A percentile compares a stretch with the other conserved stretches of the same genome.
Conservation (phyloP, 2,888 invertebrate species). For the Volucella zonaria region DNA sequence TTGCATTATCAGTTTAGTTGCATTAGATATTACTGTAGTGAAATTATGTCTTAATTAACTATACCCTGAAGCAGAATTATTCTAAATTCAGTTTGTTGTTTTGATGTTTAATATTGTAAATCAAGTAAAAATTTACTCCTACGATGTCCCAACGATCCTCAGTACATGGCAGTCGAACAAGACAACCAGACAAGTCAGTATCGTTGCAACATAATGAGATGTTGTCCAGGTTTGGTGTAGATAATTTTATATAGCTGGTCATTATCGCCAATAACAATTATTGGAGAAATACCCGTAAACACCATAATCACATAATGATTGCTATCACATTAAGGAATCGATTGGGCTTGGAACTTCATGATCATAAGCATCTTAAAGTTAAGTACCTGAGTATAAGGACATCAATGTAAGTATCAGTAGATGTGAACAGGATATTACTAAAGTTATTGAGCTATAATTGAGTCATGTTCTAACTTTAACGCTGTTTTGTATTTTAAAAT, state of each 20-base stretch:
- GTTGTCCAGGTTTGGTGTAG: constrained; percentile 34
- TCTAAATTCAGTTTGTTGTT: too few relatives aligned
- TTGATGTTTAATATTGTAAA: too few relatives aligned
- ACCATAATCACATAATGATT: constrained; percentile 53
- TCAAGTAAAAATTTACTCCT: too few relatives aligned
- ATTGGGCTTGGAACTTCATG: constrained; percentile 24
- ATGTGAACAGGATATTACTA: not conserved
- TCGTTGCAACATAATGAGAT: constrained; percentile 16
- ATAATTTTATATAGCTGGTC: constrained; percentile 53
- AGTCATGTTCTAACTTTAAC: constrained; percentile 6
- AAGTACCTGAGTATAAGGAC: constrained; percentile 17
- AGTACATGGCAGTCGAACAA: too few relatives aligned
- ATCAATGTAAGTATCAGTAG: not conserved
- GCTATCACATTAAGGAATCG: constrained; percentile 31
- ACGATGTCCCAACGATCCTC: too few relatives aligned
- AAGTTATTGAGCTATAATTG: constrained; percentile 11
- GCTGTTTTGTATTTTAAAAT: not conserved
- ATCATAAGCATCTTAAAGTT: constrained; percentile 21
- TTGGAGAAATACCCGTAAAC: constrained; percentile 55
- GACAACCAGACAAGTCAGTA: too few relatives aligned
- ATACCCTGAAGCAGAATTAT: too few relatives aligned
- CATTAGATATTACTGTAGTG: too few relatives aligned
- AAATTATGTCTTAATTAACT: too few relatives aligned
- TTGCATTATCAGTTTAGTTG: too few relatives aligned
- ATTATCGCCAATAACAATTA: constrained; percentile 62